Conservation (phyloP, 1,140 invertebrate genomes). For the Tetramorium simillimum region DNA sequence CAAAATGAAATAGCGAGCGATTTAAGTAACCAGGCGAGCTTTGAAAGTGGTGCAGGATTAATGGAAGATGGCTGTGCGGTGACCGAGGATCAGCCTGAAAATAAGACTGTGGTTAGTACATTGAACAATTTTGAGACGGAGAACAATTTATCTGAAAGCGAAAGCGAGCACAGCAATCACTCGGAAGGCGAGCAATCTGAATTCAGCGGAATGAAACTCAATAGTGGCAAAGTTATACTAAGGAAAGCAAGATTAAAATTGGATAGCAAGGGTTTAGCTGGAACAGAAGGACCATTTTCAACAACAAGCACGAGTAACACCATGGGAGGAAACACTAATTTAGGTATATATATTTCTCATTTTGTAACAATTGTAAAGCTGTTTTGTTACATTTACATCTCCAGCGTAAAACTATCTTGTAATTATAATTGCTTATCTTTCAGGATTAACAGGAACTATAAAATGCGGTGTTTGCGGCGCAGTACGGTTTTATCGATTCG, state of each 20-base stretch:
- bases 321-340: slow-evolving; percentile 76
- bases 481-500: slow-evolving; percentile 90
- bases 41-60: slow-evolving; percentile 45
- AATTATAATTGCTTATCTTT: slow-evolving; percentile 51
- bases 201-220: slow-evolving; percentile 84
- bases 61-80: slow-evolving; percentile 42
- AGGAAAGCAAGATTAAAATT: slow-evolving; percentile 90
- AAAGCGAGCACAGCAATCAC: slow-evolving; percentile 84
- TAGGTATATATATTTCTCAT: slow-evolving; percentile 62
- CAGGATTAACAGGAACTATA: slow-evolving; percentile 88
- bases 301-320: slow-evolving; percentile 82
- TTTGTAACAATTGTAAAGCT: neutral
- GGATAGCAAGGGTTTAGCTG: slow-evolving; percentile 86
- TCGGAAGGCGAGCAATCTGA: slow-evolving; percentile 84
- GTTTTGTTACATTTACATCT: slow-evolving; percentile 12
- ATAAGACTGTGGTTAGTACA: slow-evolving; percentile 54
- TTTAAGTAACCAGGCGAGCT: slow-evolving; percentile 59
- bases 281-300: slow-evolving; percentile 89
- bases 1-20: slow-evolving; percentile 69
- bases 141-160: slow-evolving; percentile 85
- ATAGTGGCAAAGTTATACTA: slow-evolving; percentile 89
- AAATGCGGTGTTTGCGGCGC: slow-evolving; percentile 93
- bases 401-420: neutral
- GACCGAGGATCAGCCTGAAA: slow-evolving; percentile 23
- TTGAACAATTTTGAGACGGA: slow-evolving; percentile 85